phyloP scores from a whole-genome alignment of 2,797 vertebrate species.

The Fundulus diaphanus region DNA sequence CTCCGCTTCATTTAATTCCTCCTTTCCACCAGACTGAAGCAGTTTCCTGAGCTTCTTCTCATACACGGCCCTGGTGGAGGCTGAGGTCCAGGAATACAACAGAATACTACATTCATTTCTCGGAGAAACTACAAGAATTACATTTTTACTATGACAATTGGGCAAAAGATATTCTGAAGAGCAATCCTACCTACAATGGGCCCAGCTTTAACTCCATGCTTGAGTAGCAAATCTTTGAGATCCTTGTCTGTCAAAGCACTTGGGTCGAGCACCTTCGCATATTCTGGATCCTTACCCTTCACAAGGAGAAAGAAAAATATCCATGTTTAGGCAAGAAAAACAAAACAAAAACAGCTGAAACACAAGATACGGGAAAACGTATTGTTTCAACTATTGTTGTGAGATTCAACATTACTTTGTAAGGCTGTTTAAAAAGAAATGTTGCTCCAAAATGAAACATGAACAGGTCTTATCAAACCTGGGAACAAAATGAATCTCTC shows the following conservation, averaged over 20 bases:
- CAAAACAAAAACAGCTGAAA: not conserved
- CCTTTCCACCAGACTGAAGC: constrained; percentile 52
- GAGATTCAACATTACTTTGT: not conserved
- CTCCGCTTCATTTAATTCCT: constrained; percentile 46
- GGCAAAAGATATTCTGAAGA: not conserved
- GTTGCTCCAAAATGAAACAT: not conserved
- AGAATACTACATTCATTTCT: not conserved
- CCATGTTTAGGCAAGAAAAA: constrained; percentile 1
- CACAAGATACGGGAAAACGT: not conserved
- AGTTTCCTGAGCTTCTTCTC: constrained; percentile 83
- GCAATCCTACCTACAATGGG: constrained; percentile 84
- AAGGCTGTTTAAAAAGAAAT: not conserved
- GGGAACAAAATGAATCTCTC: not conserved
- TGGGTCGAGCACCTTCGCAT: constrained; percentile 66
- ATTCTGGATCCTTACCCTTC: constrained; percentile 31
- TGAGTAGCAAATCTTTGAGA: constrained; percentile 76
- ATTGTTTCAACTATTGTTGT: not conserved
- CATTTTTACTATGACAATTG: not conserved
- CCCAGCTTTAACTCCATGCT: constrained; percentile 82
- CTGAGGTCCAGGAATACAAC: constrained; percentile 67
- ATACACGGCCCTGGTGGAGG: constrained; percentile 84
- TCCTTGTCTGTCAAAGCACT: constrained; percentile 79
- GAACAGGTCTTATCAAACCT: not conserved
- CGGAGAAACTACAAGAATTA: not conserved
- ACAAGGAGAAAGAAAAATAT: constrained; percentile 2